Base-by-base conservation (phyloP, 2,113 vertebrate species). In the Tupaia chinensis region DNA sequence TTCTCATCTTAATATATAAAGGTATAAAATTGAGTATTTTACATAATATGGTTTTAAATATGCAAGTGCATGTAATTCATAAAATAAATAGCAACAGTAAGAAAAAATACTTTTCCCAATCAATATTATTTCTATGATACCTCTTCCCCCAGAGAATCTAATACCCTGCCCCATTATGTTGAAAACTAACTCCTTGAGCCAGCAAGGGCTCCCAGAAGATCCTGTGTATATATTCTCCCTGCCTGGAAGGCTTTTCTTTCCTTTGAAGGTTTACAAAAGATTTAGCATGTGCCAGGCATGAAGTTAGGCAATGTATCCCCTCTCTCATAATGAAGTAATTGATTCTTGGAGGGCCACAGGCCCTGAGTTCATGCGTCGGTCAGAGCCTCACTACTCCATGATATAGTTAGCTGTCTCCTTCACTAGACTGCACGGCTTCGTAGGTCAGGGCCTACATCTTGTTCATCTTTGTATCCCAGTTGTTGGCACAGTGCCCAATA, bases 1-100 rank as follows among this genome's bases (percentile, higher is more conserved):
- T 60, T 93, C 73, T 76, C 65, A 22, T 89, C 22, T 92, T 91
- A 60, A 85, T 14, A 72, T 13, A 61, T 66, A 89, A 81, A 89
- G 80, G 32, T 54, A 85, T 87, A 94, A 93, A 90, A 72, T 70
- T 85, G 32, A 90, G 90, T 85, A 87, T 93, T 95, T 63, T 91
- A 88, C 25, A 20, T 89, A 89, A 60, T 32, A 7, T 72, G 56
- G 5, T 77, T 94, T 95, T 70, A 94, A 93, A 91, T 76, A 86
- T 61, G 54, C n/a, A 79, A 82, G 29, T 78, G 44, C 20, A 92
- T 87, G 95, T 61, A 65, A 84, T 54, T 87, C 78, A 29, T 81
- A 92, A 87, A 58, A 78, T 70, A 95, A 89, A 76, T 66, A 92
- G 54, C 32, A 94, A 89, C 63, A 69, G 44, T 29, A 87, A 34